A percentile compares a stretch with the other conserved stretches of the same genome.
phyloP scores from a whole-genome alignment of 2,888 invertebrate species.

The Apamea crenata region DNA sequence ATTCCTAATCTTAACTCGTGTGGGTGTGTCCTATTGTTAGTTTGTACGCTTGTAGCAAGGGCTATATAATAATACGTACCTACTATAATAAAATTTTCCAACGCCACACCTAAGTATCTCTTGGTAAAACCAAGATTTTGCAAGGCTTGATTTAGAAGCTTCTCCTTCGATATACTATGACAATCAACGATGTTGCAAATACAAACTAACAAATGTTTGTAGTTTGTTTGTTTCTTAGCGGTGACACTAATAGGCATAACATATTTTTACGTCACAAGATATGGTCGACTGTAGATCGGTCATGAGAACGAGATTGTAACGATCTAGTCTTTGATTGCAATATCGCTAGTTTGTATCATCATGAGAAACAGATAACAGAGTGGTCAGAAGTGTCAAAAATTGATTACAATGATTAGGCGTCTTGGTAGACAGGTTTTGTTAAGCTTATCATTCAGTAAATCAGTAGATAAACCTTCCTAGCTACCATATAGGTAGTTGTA shows the following conservation, averaged over 20 bases:
- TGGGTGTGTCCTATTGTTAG: constrained; percentile 36
- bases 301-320: constrained; percentile 20
- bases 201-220: neutral
- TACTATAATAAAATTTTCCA: neutral
- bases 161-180: neutral
- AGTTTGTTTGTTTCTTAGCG: constrained; percentile 14
- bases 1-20: constrained; percentile 34
- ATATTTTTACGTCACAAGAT: constrained; percentile 22
- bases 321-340: constrained; percentile 18
- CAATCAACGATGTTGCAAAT: constrained; percentile 1
- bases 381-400: neutral
- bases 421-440: neutral
- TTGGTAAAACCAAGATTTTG: constrained; percentile 7
- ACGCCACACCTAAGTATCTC: constrained; percentile 1
- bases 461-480: neutral
- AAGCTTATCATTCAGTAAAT: neutral
- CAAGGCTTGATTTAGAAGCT: constrained; percentile 14
- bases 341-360: constrained; percentile 3
- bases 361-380: neutral
- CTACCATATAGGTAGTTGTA: neutral
- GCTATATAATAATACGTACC: neutral
- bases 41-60: constrained; percentile 3
- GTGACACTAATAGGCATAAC: constrained; percentile 21
- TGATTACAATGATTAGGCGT: neutral
- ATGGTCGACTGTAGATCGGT: constrained; percentile 9